Evolutionary conservation across 2,797 vertebrate genomes (phyloP).

Genomic region (Pipistrellus nathusii): DNA sequence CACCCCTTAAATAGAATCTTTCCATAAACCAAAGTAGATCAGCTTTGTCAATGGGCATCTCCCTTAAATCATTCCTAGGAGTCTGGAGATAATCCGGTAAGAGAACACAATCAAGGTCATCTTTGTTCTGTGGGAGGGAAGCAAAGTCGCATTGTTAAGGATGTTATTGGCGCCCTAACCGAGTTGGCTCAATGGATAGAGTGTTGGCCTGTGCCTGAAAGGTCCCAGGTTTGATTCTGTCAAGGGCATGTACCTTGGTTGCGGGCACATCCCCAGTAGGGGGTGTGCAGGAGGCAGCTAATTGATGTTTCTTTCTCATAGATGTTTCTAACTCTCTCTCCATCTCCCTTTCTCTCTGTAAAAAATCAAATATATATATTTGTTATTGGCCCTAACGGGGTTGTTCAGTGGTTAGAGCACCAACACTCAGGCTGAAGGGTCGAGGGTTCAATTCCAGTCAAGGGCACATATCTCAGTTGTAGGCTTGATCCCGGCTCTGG

Average conservation of each 20-base stretch:
- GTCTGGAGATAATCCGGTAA: background rate
- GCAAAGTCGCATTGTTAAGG: background rate
- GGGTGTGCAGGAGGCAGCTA: too few species aligned
- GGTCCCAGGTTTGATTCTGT: too few species aligned
- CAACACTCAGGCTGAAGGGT: background rate
- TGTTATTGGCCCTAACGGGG: too few species aligned
- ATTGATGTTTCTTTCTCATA: too few species aligned
- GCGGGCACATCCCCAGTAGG: too few species aligned
- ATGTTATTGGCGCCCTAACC: background rate
- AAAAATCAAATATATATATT: too few species aligned
- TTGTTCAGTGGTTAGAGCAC: background rate
- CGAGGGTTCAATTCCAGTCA: background rate
- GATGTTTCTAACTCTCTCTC: too few species aligned
- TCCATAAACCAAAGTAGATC: background rate
- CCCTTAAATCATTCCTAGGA: background rate
- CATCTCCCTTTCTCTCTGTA: too few species aligned
- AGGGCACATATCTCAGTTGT: background rate
- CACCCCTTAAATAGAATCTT: background rate
- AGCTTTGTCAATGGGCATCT: background rate
- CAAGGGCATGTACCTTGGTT: too few species aligned
- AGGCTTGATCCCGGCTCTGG: background rate
- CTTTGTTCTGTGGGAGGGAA: background rate
- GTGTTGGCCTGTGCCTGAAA: too few species aligned
- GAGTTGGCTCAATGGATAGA: too few species aligned
- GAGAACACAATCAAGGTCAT: background rate